Base-by-base conservation (phyloP, 2,113 vertebrate genomes). In the Hyperopisus bebe region DNA sequence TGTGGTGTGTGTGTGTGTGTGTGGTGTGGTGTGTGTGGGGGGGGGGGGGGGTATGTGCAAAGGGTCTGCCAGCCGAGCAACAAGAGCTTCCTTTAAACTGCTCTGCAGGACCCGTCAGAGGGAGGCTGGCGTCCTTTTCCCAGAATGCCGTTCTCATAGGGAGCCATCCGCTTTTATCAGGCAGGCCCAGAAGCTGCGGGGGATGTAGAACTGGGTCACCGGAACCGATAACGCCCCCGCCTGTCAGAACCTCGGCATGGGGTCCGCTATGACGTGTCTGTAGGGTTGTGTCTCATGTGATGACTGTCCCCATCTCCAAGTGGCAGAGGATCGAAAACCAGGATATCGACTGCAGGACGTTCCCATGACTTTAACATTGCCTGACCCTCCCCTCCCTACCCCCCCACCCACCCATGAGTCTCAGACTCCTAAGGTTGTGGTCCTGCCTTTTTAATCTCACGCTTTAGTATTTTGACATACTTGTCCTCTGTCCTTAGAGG, bases 1-100 rank as follows among this genome's bases (percentile, higher is more conserved):
- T 5, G 80, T 21, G n/a, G 88, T n/a, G 47, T 48, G 47, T 48
- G 47, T 48, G 48, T 48, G 44, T 5, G 47, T 48, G 47, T 48
- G 10, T 15, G 35, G 50, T 4, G 80, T 21, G n/a, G 35, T 50
- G 24, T 27, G 88, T 24, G 74, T 1, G n/a, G 80, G n/a, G 55
- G 58, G 35, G 6, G 80, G 42, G 8, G 85, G 62, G 51, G 55
- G 0, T 27, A 3, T 53, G 51, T 55, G 1, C 1, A 2, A 27
- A 31, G 62, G 77, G 47, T 55, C 87, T 83, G 15, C 1, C 5
- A 50, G 87, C 80, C 0, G 35, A 53, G n/a, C 15, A 58, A 44
- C 44, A 66, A 84, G 89, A 35, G 31, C 70, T 70, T 85, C 89
- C 84, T 66, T 88, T 86, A 89, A 88, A 90, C 74, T 80, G 74